Evolutionary conservation across 2,113 vertebrate species (phyloP), one percentile per base, ranked within the genome.

Genomic region (Misgurnus anguillicaudatus): DNA sequence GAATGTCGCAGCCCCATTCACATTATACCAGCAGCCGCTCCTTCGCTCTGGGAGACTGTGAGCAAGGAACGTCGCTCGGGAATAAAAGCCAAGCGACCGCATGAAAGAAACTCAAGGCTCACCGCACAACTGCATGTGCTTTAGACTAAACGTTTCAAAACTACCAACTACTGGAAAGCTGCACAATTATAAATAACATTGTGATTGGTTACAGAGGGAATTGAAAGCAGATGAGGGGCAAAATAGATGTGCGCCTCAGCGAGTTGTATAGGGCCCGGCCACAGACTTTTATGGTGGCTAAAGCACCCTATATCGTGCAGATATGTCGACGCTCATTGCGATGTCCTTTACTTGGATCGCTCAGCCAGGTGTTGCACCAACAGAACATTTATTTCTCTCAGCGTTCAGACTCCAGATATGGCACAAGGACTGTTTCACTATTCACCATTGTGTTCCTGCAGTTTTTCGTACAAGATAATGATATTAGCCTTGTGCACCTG

Each of bases 161-260:
- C 91, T 95, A 84, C 89, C 93, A 92, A 93, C 93, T 94, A 93
- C 93, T 95, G 94, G 93, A 94, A 94, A 94, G 91, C 85, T 93
- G 92, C 92, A 93, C 93, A 93, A 92, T 95, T 98, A 97, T 98
- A 98, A 97, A 98, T 98, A 96, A 94, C 93, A 89, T 92, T 90
- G 89, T 93, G 94, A 95, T 95, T 94, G 94, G 94, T 95, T 95
- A 93, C 93, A 94, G 91, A 86, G 86, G 87, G 95, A 89, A 98
- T 94, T 94, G 93, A 94, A 97, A 96, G 92, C 95, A 96, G 94
- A 96, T 95, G 95, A 95, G 89, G 87, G 84, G 87, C 89, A 79
- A 90, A 93, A 85, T 74, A 86, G 82, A 73, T 79, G 80, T 91
- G 88, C 85, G 86, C 79, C 69, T 83, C 80, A 83, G 84, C 85